Evolutionary conservation across 2,797 vertebrate genomes (phyloP), one percentile per base, ranked within the genome.

Genomic region (Lagocephalus sceleratus): DNA sequence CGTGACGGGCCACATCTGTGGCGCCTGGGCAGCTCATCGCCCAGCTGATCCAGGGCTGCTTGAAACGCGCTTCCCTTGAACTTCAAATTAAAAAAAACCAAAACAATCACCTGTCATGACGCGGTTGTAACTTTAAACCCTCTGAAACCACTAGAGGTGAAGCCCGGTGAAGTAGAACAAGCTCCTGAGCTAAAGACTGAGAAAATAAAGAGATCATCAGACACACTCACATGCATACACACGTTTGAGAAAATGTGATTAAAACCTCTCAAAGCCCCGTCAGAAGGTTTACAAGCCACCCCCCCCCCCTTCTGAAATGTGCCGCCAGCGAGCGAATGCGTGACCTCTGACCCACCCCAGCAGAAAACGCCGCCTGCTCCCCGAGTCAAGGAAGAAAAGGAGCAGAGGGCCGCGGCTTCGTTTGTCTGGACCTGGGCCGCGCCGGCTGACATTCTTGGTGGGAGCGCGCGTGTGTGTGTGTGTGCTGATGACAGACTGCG

Each of bases 311-410:
- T 52, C 32, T 65, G 58, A 82, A 66, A 77, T 47, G 45, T 6
- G 56, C 67, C 32, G 23, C 57, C 16, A 20, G 41, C 3, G 35
- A 66, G 65, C 9, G 2, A 57, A 51, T 52, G 0, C 49, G 8
- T 19, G 45, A 87, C 79, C 83, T 82, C 62, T 85, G 77, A 83
- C 76, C 82, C 12, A 40, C 62, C 32, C 41, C 49, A 44, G 58
- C 62, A 72, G 41, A 82, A 71, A 75, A 68, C 49, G 59, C 74
- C 67, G 61, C 76, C 65, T 11, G 9, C 44, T 49, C 2, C 42
- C 66, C 65, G 79, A 81, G 71, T 81, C 78, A 75, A 25, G 61
- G 66, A n/a, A 72, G 65, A 63, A 81, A 51, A 47, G 6, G 4
- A 38, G 44, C 20, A 55, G 56, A 42, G 6, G 62, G 68, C 43